Conservation (phyloP, 2,113 vertebrate genomes). For the Tupaia tana region DNA sequence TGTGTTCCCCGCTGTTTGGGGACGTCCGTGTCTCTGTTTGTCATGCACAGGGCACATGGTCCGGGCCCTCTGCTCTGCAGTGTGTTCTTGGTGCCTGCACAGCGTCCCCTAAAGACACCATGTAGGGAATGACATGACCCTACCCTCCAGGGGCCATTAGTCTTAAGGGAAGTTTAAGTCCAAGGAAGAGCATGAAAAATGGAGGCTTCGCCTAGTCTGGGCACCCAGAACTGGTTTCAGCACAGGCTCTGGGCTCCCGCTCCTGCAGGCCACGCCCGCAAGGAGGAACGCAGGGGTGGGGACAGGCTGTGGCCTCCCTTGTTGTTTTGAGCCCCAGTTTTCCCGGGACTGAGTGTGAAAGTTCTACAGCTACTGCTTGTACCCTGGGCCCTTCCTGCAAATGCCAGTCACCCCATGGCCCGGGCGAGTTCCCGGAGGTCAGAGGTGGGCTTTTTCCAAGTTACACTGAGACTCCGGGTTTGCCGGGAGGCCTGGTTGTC, state of each 20-base stretch:
- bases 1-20: too few species aligned
- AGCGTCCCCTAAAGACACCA: fast-evolving
- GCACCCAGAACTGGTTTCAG: fast-evolving
- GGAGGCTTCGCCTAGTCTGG: fast-evolving
- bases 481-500: neutral
- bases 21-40: too few species aligned
- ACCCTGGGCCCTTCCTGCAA: neutral
- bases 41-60: neutral
- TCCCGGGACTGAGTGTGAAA: neutral
- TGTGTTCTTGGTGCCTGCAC: fast-evolving
- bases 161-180: neutral
- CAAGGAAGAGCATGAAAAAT: neutral
- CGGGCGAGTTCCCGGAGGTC: fast-evolving
- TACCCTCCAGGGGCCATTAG: fast-evolving
- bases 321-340: neutral
- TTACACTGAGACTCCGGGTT: fast-evolving
- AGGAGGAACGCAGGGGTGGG: neutral
- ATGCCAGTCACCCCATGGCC: neutral
- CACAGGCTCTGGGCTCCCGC: fast-evolving
- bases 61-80: fast-evolving
- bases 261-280: fast-evolving
- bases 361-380: neutral
- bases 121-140: too few species aligned
- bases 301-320: neutral
- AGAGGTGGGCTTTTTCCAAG: neutral